Base-by-base conservation (phyloP, 1,140 invertebrate genomes). In the Oryctes rhinoceros region DNA sequence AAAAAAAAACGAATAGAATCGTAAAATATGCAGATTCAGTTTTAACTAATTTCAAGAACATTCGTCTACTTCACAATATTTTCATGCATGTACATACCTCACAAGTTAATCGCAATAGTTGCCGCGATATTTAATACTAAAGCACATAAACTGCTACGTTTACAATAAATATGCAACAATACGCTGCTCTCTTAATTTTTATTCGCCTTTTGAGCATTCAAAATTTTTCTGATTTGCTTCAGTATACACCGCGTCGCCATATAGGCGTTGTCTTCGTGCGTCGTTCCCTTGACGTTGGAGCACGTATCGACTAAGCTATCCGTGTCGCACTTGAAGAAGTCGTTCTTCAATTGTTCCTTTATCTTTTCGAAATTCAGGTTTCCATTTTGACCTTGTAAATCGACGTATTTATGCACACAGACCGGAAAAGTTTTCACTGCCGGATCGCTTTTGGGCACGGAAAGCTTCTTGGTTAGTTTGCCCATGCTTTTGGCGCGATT, bases 321-420 rank as follows among this genome's bases (percentile, higher is more conserved):
- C 2, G 37, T 76, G 11, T 76, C 75, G 18, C 20, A 76, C 39
- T 76, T 76, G 44, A 76, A 47, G 13, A 76, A 76, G 39, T 76
- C 75, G 37, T 76, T 76, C 39, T 76, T 76, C 18, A 76, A 37
- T 76, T 76, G 75, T 48, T 47, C 75, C 47, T 39, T 76, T 44
- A 76, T 76, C 11, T 76, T 76, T 48, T 76, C 75, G 35, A 76
- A 76, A 5, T 47, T 76, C 75, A 76, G 48, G 37, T 76, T 39
- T 47, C 75, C 75, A 2, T 76, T 9, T 48, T 76, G 75, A 76
- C 48, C 75, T 48, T 76, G 75, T 76, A 76, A 48, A 3, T 39
- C 75, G 10, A 76, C 75, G 20, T 47, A 49, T 76, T 76, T 76
- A 76, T 76, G 48, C 7, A 76, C 37, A 13, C 75, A 76, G n/a